Conservation (phyloP, 2,888 invertebrate species). For the Nomada ruficornis region DNA sequence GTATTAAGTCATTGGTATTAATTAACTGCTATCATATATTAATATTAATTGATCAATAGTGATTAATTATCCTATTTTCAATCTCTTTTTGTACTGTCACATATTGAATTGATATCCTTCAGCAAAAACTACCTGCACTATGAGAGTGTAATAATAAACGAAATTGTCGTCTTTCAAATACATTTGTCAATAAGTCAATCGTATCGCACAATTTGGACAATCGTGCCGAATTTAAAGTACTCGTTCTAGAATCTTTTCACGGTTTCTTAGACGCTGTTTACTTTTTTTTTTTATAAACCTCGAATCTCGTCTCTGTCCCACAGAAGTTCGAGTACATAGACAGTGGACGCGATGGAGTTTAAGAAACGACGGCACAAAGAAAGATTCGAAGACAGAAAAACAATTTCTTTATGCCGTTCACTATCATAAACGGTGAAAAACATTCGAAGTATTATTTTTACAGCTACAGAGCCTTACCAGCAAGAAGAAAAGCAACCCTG, state of each 20-base stretch:
- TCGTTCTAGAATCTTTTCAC: constrained; percentile 56
- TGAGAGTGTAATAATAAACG: no score
- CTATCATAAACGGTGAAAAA: constrained; percentile 23
- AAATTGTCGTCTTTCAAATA: neutral
- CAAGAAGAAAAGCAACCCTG: constrained; percentile 81
- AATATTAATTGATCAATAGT: no score
- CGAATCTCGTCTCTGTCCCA: constrained; percentile 67
- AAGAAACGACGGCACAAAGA: constrained; percentile 66
- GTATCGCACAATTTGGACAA: neutral
- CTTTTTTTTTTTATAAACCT: constrained; percentile 22
- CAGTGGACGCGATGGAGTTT: constrained; percentile 82
- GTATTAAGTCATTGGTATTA: no score
- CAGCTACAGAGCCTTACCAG: constrained; percentile 84
- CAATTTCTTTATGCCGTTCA: constrained; percentile 17
- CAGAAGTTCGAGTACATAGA: constrained; percentile 84
- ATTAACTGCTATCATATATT: no score
- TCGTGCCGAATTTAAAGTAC: constrained; percentile 19
- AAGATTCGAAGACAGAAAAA: constrained; percentile 65
- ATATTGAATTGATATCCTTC: no score
- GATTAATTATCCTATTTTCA: no score
- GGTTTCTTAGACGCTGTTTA: neutral
- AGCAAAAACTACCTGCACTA: no score
- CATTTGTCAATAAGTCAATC: neutral
- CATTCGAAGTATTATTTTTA: constrained; percentile 74
- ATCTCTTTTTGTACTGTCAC: no score